phyloP scores from a whole-genome alignment of 2,888 invertebrate species.

The Drosophila conformis region DNA sequence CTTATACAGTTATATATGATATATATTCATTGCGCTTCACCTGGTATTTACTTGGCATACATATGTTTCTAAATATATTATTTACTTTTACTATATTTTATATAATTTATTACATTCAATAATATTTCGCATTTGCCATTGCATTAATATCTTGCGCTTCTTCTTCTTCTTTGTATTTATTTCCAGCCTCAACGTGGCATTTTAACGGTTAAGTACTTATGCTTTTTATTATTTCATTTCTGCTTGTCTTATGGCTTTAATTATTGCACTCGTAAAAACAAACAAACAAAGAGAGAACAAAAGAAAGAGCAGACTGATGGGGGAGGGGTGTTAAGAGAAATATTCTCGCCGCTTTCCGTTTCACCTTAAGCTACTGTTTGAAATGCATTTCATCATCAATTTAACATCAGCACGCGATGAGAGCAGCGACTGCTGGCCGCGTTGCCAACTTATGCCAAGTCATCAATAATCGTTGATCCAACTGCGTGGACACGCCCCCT shows the following conservation, averaged over 20 bases:
- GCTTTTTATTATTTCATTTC: slow-evolving; percentile 31
- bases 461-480: slow-evolving; percentile 81
- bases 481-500: slow-evolving; percentile 60
- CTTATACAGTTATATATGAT: slow-evolving; percentile 3
- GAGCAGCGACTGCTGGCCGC: slow-evolving; percentile 22
- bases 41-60: slow-evolving; percentile 36
- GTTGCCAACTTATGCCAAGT: slow-evolving; percentile 60
- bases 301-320: slow-evolving; percentile 4
- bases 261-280: slow-evolving; percentile 50
- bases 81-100: slow-evolving; percentile 12
- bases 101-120: slow-evolving; percentile 20
- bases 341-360: slow-evolving; percentile 25
- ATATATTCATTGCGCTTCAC: slow-evolving; percentile 39
- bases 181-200: slow-evolving; percentile 19
- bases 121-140: slow-evolving; percentile 3
- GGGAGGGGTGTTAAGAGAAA: slow-evolving; percentile 6
- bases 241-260: slow-evolving; percentile 49
- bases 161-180: not conserved
- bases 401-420: slow-evolving; percentile 77
- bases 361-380: slow-evolving; percentile 78
- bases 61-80: slow-evolving; percentile 14
- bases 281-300: slow-evolving; percentile 22
- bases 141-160: not conserved
- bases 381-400: slow-evolving; percentile 81
- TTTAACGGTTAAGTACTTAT: slow-evolving; percentile 18